Percentiles rank a stretch among this genome's conserved stretches.
Evolutionary conservation across 2,888 invertebrate genomes (phyloP).

Genomic region (Orchestes rusci): DNA sequence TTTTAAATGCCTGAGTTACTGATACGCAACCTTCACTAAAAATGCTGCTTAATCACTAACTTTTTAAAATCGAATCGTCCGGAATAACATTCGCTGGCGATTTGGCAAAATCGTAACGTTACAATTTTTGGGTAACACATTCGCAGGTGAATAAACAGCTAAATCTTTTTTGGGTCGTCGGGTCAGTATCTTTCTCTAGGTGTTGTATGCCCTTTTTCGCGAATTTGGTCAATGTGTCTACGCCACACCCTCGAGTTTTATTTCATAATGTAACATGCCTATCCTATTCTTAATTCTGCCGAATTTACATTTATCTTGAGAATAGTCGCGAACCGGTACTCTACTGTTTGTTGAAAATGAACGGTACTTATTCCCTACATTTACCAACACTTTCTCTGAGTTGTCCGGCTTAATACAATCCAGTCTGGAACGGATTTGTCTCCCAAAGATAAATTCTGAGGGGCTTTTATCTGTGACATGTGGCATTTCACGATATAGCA

Average conservation of each 20-base stretch:
- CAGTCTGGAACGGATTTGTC: background rate
- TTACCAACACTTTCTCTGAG: background rate
- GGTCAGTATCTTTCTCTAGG: background rate
- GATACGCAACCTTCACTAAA: too few relatives aligned
- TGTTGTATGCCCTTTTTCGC: background rate
- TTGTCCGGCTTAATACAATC: background rate
- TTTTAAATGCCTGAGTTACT: too few relatives aligned
- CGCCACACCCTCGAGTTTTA: background rate
- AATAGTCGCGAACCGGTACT: background rate
- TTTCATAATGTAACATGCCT: background rate
- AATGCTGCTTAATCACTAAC: too few relatives aligned
- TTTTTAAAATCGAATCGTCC: too few relatives aligned
- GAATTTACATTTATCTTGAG: background rate
- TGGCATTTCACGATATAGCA: slow-evolving; percentile 4
- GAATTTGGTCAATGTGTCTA: background rate
- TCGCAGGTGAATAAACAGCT: too few relatives aligned
- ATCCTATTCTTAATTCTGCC: background rate
- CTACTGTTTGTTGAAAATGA: background rate
- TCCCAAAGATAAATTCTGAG: slow-evolving; percentile 1
- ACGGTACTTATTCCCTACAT: background rate
- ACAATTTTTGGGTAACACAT: too few relatives aligned
- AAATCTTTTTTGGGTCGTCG: background rate
- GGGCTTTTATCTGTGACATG: slow-evolving; percentile 5
- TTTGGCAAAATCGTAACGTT: too few relatives aligned
- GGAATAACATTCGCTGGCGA: too few relatives aligned